Evolutionary conservation across 2,888 invertebrate species (phyloP).

Genomic region (Desoria tigrina): DNA sequence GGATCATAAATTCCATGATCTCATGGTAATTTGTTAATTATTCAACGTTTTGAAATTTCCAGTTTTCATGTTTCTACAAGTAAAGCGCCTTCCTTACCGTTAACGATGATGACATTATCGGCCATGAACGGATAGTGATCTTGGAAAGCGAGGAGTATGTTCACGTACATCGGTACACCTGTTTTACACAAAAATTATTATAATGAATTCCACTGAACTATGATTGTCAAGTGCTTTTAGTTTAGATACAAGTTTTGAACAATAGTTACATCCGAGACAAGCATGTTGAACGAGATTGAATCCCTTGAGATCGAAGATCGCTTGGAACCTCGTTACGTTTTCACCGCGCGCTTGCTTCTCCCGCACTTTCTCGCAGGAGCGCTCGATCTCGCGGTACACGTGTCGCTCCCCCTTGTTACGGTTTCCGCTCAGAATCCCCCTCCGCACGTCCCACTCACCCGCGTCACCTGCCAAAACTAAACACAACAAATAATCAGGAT

Average conservation of each 20-base stretch:
- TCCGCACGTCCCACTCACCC: slow-evolving; percentile 14
- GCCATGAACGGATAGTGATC: slow-evolving; percentile 18
- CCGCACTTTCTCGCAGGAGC: slow-evolving; percentile 1
- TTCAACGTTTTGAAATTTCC: too few relatives aligned
- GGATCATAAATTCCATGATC: too few relatives aligned
- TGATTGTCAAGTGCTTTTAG: too few relatives aligned
- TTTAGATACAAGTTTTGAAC: not conserved
- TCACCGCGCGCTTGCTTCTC: slow-evolving; percentile 12
- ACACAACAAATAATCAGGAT: not conserved
- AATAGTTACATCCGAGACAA: slow-evolving; percentile 8
- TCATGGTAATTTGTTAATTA: too few relatives aligned
- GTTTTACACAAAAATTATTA: too few relatives aligned
- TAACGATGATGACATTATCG: slow-evolving; percentile 19
- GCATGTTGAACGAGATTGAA: slow-evolving; percentile 17
- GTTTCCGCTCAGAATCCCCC: slow-evolving; percentile 5
- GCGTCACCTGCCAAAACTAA: slow-evolving; percentile 17
- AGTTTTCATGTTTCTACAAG: too few relatives aligned
- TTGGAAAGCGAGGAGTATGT: slow-evolving; percentile 17
- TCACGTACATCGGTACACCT: slow-evolving; percentile 21
- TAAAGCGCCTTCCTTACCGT: slow-evolving; percentile 12
- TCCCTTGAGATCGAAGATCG: slow-evolving; percentile 19
- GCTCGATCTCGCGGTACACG: slow-evolving; percentile 12
- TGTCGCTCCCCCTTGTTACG: slow-evolving; percentile 8
- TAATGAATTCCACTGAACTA: too few relatives aligned
- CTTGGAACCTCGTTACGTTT: slow-evolving; percentile 20